Conservation (phyloP, 2,113 vertebrate genomes). For the Petaurus breviceps region DNA sequence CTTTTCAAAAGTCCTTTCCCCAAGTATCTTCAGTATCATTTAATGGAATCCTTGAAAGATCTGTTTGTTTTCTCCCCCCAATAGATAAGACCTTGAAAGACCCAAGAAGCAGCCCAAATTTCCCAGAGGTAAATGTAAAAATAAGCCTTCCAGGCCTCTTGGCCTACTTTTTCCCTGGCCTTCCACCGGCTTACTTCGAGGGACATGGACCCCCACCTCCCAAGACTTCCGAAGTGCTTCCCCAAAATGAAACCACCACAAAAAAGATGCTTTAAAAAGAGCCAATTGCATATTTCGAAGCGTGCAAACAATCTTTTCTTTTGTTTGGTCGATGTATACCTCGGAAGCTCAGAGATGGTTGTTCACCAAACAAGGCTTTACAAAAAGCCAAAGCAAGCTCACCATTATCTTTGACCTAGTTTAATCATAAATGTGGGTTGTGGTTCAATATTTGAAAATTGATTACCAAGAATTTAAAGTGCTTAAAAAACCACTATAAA, state of each 20-base stretch:
- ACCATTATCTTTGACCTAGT: constrained; percentile 80
- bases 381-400: constrained; percentile 58
- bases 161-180: background rate
- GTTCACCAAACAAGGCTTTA: constrained; percentile 37
- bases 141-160: background rate
- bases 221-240: background rate
- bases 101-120: background rate
- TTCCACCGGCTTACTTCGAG: background rate
- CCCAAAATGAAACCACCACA: background rate
- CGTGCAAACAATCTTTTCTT: background rate
- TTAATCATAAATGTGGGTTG: constrained; percentile 79
- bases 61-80: background rate
- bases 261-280: background rate
- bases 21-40: background rate
- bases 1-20: background rate
- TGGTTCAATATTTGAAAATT: constrained; percentile 76
- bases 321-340: background rate
- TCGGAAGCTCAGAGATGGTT: constrained; percentile 18
- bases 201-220: background rate
- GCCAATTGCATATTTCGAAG: background rate
- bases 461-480: constrained; percentile 76
- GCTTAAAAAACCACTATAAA: constrained; percentile 70
- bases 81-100: background rate
- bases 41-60: background rate
- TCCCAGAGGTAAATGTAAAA: background rate